Percentiles rank a stretch among this genome's conserved stretches.
phyloP scores from a whole-genome alignment of 35 echinoderm and acorn worm genomes.

The Heliocidaris tuberculata region DNA sequence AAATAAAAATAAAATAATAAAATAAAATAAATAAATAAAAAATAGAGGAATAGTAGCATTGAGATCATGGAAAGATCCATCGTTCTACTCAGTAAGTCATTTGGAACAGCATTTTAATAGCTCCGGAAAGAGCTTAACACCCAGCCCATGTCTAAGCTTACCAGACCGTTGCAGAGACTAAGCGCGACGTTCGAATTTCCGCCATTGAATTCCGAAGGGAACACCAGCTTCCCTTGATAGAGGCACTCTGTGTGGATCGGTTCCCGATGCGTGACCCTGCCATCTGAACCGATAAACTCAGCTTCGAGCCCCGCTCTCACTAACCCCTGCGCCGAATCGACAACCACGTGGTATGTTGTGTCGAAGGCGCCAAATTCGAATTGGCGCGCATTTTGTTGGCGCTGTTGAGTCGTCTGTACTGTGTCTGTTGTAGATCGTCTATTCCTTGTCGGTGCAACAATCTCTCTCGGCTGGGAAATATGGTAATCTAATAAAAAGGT shows the following conservation, averaged over 20 bases:
- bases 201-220: background rate
- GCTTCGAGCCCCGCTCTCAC: background rate
- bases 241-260: background rate
- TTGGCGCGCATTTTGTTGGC: background rate
- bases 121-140: too few species aligned
- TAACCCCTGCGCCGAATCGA: background rate
- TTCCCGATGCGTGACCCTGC: background rate
- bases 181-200: background rate
- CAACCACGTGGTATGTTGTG: conserved; percentile 14
- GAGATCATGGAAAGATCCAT: too few species aligned
- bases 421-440: background rate
- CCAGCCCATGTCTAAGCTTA: background rate
- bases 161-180: conserved; percentile 23
- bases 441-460: background rate
- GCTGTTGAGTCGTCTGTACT: background rate
- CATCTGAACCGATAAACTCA: conserved; percentile 26
- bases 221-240: conserved; percentile 27
- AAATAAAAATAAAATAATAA: too few species aligned
- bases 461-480: background rate
- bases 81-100: too few species aligned
- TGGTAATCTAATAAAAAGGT: background rate
- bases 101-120: too few species aligned
- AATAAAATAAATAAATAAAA: too few species aligned
- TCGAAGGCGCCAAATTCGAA: conserved; percentile 28
- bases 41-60: too few species aligned